Evolutionary conservation across 2,113 vertebrate genomes (phyloP).

Genomic region (Psittacus erithacus): DNA sequence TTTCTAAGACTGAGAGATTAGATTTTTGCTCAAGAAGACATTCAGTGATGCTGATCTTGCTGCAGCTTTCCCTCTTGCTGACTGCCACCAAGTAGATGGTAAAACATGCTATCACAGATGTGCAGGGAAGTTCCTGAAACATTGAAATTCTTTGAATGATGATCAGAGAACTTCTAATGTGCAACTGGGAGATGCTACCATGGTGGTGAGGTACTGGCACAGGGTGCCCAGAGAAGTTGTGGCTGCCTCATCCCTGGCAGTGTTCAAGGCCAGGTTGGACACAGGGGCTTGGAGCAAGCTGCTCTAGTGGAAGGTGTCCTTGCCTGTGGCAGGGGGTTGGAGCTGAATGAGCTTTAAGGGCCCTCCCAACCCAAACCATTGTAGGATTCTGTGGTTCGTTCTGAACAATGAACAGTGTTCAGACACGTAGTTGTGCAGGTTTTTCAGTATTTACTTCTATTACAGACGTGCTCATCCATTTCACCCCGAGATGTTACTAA

Average conservation of each 20-base stretch:
- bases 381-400: not conserved
- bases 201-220: rapidly evolving
- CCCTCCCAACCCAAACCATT: not conserved
- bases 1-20: not conserved
- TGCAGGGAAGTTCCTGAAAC: not conserved
- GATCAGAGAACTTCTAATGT: not conserved
- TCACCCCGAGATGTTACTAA: not conserved
- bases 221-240: not conserved
- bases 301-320: not conserved
- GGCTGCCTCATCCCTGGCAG: not conserved
- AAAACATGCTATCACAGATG: not conserved
- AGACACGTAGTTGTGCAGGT: not conserved
- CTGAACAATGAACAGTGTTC: not conserved
- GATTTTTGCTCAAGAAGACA: not conserved
- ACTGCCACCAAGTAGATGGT: not conserved
- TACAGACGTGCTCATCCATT: not conserved
- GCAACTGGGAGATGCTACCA: not conserved
- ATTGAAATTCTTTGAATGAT: not conserved
- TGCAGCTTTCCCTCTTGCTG: not conserved
- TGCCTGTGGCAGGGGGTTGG: not conserved
- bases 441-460: not conserved
- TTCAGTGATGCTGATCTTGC: not conserved
- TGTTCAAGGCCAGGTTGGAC: not conserved
- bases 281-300: not conserved
- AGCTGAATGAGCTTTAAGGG: not conserved